These are phyloP conservation scores for Apeltes quadracus DNA, from an alignment of 2,113 vertebrate species.

Conservation along the genomic window DNA sequence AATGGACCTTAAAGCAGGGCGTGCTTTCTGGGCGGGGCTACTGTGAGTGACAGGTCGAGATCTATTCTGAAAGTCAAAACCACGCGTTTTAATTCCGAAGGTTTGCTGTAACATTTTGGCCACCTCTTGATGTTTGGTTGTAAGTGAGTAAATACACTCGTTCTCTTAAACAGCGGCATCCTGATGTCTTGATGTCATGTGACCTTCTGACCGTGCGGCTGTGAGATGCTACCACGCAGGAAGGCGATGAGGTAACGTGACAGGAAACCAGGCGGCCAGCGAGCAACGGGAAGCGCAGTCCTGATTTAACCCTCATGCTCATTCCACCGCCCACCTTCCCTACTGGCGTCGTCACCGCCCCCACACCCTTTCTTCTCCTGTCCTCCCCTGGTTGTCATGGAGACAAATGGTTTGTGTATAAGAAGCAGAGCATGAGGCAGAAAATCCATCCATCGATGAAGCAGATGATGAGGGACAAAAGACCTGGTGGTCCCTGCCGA, in stretches of 20 bases:
- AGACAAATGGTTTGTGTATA: constrained; percentile 64
- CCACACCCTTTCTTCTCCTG: constrained; percentile 47
- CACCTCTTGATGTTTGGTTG: no score
- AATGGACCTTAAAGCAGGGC: no score
- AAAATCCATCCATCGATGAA: neutral
- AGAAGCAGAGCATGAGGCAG: neutral
- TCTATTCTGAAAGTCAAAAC: no score
- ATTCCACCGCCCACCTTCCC: constrained; percentile 54
- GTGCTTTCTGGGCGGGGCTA: no score
- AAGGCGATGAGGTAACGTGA: neutral
- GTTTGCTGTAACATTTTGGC: no score
- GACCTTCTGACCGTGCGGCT: neutral
- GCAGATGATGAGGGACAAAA: neutral
- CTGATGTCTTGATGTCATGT: neutral
- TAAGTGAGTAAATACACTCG: no score
- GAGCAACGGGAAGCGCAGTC: constrained; percentile 20
- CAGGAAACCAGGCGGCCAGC: constrained; percentile 26
- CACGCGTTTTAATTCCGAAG: no score
- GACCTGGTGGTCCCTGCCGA: neutral
- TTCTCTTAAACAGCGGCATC: neutral
- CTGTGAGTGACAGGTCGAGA: no score
- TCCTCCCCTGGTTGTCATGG: constrained; percentile 60
- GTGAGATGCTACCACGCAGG: no score
- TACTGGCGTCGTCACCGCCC: constrained; percentile 49
- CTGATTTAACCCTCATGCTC: constrained; percentile 46